phyloP scores from a whole-genome alignment of 2,888 invertebrate genomes.

The Idaea straminata region DNA sequence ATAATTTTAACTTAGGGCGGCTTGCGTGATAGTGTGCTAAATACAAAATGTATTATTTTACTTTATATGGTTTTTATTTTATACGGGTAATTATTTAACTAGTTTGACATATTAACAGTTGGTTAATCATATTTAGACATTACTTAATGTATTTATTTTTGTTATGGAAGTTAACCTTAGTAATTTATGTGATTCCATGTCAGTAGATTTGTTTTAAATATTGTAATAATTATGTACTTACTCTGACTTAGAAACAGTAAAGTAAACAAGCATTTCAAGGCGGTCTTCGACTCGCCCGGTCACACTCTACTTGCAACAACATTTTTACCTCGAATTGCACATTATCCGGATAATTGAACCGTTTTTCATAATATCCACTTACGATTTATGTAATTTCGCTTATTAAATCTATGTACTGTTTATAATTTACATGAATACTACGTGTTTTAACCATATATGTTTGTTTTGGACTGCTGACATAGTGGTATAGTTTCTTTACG shows the following conservation, averaged over 20 bases:
- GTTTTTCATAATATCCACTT: conserved; percentile 26
- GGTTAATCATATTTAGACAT: no score
- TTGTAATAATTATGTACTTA: conserved; percentile 17
- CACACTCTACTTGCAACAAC: conserved; percentile 35
- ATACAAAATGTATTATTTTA: no score
- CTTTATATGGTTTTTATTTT: no score
- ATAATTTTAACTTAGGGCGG: no score
- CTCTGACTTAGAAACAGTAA: background rate
- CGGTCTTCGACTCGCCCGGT: conserved; percentile 19
- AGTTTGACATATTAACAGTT: no score
- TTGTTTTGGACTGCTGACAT: background rate
- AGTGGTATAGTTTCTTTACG: background rate
- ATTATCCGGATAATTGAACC: conserved; percentile 34
- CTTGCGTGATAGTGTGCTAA: no score
- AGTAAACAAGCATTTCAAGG: conserved; percentile 4
- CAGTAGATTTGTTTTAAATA: conserved; percentile 12
- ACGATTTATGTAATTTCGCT: conserved; percentile 11
- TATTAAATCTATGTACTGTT: conserved; percentile 11
- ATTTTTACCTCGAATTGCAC: conserved; percentile 28
- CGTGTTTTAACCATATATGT: background rate
- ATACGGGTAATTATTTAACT: no score
- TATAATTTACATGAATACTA: background rate
- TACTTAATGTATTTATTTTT: no score
- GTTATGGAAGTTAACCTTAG: no score
- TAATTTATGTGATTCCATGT: no score